These are phyloP conservation scores for Megaceryle maxima DNA, from an alignment of 2,113 vertebrate species.

Conservation along the genomic window DNA sequence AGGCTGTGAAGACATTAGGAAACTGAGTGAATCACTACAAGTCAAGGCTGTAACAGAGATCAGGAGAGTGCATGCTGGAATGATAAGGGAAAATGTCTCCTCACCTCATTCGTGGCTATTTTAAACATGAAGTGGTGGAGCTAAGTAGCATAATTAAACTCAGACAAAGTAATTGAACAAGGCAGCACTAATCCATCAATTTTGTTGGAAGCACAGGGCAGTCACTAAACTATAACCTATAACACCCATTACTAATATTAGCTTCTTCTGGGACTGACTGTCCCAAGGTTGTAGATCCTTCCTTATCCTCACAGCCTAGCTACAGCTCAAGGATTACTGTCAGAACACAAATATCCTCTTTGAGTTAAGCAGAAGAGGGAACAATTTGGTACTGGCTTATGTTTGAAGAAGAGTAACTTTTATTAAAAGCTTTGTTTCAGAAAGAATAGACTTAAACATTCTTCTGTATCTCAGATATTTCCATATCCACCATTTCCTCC, in stretches of 20 bases:
- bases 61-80: not conserved
- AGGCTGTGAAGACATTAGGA: not conserved
- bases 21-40: not conserved
- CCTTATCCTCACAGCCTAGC: not conserved
- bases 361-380: not conserved
- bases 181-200: not conserved
- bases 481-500: not conserved
- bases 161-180: not conserved
- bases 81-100: not conserved
- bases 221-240: not conserved
- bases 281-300: not conserved
- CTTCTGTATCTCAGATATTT: not conserved
- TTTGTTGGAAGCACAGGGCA: not conserved
- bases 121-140: not conserved
- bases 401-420: not conserved
- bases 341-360: not conserved
- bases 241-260: not conserved
- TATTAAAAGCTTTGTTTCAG: not conserved
- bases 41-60: not conserved
- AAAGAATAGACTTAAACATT: not conserved
- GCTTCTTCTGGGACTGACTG: not conserved
- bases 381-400: not conserved
- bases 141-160: not conserved
- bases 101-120: not conserved
- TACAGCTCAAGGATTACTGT: not conserved